Percentiles rank a stretch among this genome's conserved stretches.
Conservation (phyloP, 1,140 invertebrate species). For the Whitmania pigra region DNA sequence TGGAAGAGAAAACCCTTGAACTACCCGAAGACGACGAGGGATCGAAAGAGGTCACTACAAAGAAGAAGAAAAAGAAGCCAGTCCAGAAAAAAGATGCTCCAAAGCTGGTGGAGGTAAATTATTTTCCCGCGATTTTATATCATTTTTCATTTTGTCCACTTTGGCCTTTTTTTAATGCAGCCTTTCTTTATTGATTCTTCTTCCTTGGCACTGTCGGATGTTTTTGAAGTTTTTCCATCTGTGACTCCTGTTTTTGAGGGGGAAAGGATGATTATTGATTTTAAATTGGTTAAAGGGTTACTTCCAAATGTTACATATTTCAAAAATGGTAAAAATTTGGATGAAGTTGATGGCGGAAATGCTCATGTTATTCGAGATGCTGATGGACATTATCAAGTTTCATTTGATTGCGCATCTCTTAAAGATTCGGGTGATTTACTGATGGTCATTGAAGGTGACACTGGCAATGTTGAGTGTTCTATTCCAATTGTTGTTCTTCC, state of each 20-base stretch:
- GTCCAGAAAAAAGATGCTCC: too few relatives aligned
- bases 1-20: neutral
- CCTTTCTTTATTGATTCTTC: too few relatives aligned
- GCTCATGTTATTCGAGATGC: neutral
- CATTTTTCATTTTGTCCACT: too few relatives aligned
- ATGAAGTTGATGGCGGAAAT: slow-evolving; percentile 1
- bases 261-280: neutral
- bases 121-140: too few relatives aligned
- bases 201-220: too few relatives aligned
- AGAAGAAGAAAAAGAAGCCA: too few relatives aligned
- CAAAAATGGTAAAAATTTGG: neutral
- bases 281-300: neutral
- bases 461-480: neutral
- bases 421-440: slow-evolving; percentile 1
- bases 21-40: too few relatives aligned
- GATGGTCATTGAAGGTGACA: neutral
- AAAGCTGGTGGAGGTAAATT: too few relatives aligned
- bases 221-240: neutral
- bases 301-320: neutral
- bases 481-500: slow-evolving; percentile 1
- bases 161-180: too few relatives aligned
- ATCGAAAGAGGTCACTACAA: too few relatives aligned
- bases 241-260: neutral
- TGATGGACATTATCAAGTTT: neutral
- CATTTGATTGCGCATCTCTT: neutral